Evolutionary conservation across 2,888 invertebrate species (phyloP).

Genomic region (Schizaphis graminum): DNA sequence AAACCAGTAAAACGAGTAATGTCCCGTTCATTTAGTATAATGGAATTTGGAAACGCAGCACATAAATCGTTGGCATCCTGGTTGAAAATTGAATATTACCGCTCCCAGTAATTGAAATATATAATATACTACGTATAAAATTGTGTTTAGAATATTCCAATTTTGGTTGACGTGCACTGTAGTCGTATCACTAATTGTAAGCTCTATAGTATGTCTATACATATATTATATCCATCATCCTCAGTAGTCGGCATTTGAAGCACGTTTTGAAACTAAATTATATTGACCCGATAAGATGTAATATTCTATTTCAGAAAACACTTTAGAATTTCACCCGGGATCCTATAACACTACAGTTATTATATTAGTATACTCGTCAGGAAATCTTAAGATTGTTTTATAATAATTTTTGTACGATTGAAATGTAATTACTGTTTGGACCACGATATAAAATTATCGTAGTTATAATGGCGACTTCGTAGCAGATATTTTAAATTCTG

Average conservation of each 20-base stretch:
- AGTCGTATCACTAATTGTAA: constrained; percentile 4
- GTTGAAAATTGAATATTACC: constrained; percentile 61
- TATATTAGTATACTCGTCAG: neutral
- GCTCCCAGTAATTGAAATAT: constrained; percentile 53
- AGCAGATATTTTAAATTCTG: no score
- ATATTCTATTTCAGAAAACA: neutral
- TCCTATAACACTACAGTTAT: neutral
- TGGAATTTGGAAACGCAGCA: constrained; percentile 52
- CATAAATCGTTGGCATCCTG: constrained; percentile 50
- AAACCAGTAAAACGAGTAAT: constrained; percentile 48
- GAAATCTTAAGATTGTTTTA: neutral
- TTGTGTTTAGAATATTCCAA: constrained; percentile 40
- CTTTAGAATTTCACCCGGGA: neutral
- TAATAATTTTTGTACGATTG: neutral
- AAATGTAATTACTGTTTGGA: neutral
- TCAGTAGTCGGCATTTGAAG: neutral
- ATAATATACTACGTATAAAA: constrained; percentile 51
- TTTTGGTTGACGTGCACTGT: constrained; percentile 1
- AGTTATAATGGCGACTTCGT: no score
- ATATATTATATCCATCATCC: neutral
- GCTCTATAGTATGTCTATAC: neutral
- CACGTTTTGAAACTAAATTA: neutral
- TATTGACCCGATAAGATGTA: neutral
- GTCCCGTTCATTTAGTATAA: constrained; percentile 56
- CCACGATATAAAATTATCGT: no score